phyloP scores from a whole-genome alignment of 1,140 invertebrate genomes.

The Magallana angulata region DNA sequence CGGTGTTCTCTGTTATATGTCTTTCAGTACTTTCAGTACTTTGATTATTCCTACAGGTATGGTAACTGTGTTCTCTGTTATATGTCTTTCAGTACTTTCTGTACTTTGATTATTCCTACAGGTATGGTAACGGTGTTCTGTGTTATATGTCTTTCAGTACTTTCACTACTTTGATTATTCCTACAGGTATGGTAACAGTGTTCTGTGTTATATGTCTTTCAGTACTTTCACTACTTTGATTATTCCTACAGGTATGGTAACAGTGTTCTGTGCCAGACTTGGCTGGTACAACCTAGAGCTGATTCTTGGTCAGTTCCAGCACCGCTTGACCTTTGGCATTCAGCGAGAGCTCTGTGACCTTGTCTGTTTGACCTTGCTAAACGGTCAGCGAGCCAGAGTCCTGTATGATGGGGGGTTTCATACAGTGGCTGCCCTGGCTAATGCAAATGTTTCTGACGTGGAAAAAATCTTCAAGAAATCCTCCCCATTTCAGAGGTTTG shows the following conservation, averaged over 20 bases:
- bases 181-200: too few relatives aligned
- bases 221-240: too few relatives aligned
- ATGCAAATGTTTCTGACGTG: conserved; percentile 84
- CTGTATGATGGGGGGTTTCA: conserved; percentile 92
- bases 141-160: too few relatives aligned
- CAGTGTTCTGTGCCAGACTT: conserved; percentile 93
- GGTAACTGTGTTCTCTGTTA: too few relatives aligned
- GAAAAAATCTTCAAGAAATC: conserved; percentile 89
- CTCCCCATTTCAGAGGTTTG: conserved; percentile 86
- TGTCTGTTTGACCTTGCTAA: conserved; percentile 90
- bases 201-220: too few relatives aligned
- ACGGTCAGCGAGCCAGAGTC: conserved; percentile 90
- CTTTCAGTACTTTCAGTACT: too few relatives aligned
- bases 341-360: conserved; percentile 95
- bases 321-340: conserved; percentile 95
- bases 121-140: too few relatives aligned
- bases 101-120: too few relatives aligned
- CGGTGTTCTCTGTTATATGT: too few relatives aligned
- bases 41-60: too few relatives aligned
- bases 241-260: conserved; percentile 85
- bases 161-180: too few relatives aligned
- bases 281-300: conserved; percentile 95
- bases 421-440: conserved; percentile 88
- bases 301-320: conserved; percentile 94
- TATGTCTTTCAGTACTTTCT: too few relatives aligned